phyloP scores from a whole-genome alignment of 1,140 invertebrate species.

The Drosophila melanica region DNA sequence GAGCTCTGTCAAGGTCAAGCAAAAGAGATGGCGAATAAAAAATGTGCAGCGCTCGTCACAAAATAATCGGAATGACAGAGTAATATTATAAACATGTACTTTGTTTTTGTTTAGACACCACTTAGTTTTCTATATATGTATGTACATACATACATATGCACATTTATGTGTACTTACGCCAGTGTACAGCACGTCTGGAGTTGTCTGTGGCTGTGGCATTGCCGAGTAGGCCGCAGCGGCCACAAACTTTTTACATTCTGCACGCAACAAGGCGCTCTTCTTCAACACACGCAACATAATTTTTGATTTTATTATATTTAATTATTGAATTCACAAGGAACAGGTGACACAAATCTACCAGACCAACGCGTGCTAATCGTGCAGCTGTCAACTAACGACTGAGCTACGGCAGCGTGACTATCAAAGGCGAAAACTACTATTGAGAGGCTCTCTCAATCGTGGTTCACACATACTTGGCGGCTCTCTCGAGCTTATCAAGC shows the following conservation, averaged over 20 bases:
- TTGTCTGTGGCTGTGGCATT: conserved; percentile 67
- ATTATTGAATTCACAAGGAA: conserved; percentile 6
- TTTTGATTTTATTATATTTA: conserved; percentile 11
- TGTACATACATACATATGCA: conserved; percentile 3
- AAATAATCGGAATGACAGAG: conserved; percentile 1
- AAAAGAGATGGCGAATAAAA: not conserved
- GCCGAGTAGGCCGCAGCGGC: conserved; percentile 58
- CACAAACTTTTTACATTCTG: conserved; percentile 47
- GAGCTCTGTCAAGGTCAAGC: conserved; percentile 15
- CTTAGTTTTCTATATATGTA: not conserved
- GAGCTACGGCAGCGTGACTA: conserved; percentile 4
- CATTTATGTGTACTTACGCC: conserved; percentile 60
- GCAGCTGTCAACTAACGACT: conserved; percentile 47
- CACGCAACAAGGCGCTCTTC: conserved; percentile 53
- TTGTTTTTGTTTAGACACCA: not conserved
- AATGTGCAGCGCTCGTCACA: not conserved
- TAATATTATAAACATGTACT: not conserved
- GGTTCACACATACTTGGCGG: not conserved
- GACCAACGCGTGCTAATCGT: conserved; percentile 36
- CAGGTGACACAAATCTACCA: not conserved
- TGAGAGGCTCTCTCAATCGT: not conserved
- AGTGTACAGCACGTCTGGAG: conserved; percentile 75
- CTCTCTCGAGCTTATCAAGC: conserved; percentile 11
- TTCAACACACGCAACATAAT: conserved; percentile 74
- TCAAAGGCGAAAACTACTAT: conserved; percentile 18